Evolutionary conservation across 2,113 vertebrate genomes (phyloP).

Genomic region (Falco punctatus): DNA sequence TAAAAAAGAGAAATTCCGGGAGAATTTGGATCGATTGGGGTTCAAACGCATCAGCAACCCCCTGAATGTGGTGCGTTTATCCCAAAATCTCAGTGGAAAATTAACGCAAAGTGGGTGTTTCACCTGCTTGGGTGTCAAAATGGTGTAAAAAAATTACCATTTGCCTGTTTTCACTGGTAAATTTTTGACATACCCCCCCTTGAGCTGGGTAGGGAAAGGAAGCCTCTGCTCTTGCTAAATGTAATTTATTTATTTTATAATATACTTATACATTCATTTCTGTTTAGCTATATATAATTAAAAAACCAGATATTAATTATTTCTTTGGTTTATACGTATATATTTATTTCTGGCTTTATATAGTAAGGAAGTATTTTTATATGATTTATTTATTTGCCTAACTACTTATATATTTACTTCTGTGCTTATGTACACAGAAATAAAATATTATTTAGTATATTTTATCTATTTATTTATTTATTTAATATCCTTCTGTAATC

Average conservation of each 20-base stretch:
- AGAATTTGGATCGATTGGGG: accelerated
- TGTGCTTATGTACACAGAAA: neutral
- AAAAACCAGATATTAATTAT: no score
- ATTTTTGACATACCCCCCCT: neutral
- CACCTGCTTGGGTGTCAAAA: neutral
- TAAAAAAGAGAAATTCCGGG: neutral
- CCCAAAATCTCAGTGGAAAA: neutral
- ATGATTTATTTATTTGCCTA: neutral
- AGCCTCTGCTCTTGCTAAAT: neutral
- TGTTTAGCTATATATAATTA: neutral
- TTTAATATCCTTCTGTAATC: neutral
- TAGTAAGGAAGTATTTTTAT: no score
- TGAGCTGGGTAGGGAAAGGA: neutral
- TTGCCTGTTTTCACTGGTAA: neutral
- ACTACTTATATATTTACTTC: neutral
- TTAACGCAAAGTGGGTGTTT: neutral
- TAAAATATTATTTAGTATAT: no score
- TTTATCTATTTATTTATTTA: neutral
- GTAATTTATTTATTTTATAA: neutral
- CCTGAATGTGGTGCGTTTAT: neutral
- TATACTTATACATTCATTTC: neutral
- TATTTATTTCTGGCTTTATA: no score
- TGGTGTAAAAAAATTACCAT: neutral
- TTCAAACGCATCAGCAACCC: neutral
- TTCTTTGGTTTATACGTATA: no score